Evolutionary conservation across 2,888 invertebrate species (phyloP), one percentile per base, ranked within the genome.

Genomic region (Caenorhabditis panamensis): DNA sequence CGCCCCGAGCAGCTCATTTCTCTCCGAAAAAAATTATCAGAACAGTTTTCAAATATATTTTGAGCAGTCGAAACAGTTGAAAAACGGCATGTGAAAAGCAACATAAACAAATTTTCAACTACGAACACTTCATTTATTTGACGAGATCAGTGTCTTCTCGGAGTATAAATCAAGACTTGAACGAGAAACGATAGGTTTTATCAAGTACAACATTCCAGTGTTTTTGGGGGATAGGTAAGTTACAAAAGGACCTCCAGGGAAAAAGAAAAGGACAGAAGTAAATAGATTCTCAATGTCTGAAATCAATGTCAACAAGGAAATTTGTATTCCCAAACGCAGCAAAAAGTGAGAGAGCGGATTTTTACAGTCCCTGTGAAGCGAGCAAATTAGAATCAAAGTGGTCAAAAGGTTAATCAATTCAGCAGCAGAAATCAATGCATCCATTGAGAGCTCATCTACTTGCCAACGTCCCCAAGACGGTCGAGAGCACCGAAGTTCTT

Each of bases 401-500:
- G 53, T 49, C 44, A 31, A 26, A 59, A 26, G 31, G n/a, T 41
- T 18, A 18, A 58, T 13, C 44, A 44, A 20, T 11, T 28, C 26
- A 54, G 63, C 44, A 63, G 31, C 3, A 53, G 49, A 9, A 31
- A 31, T 31, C 9, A 31, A 31, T 31, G 31, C 31, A 31, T 9
- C 49, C 56, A 22, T 20, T 49, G 58, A 56, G n/a, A 28, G 49
- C 63, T 59, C 51, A 16, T 76, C 41, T 76, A 68, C 58, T 77
- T 84, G 44, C 90, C 90, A 61, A 89, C 87, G 76, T 90, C 89
- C 53, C 88, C 89, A 37, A 90, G 85, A 49, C 90, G 84, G 75
- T 88, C 88, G 49, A 90, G 77, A 8, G 87, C 83, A 41, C 87
- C 86, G 59, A 89, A 89, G 83, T 89, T 89, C 78, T 89, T 89